Base-by-base conservation (phyloP, 1,140 invertebrate species). In the Anastrepha ludens region DNA sequence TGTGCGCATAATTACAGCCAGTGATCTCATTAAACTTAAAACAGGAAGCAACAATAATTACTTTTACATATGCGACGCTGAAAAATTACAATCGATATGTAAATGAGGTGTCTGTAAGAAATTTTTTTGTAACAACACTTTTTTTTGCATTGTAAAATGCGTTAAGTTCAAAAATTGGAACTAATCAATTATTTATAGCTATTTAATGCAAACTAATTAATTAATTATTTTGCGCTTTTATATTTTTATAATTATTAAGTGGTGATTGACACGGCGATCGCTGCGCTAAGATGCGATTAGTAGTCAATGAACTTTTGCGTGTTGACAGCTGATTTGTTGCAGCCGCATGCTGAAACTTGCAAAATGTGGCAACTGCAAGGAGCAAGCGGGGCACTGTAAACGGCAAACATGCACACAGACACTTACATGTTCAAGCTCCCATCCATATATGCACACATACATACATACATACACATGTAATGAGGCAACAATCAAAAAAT, bases 301-400 rank as follows among this genome's bases (percentile, higher is more conserved):
- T 47, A 81, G 47, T 6, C 74, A 81, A 81, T 81, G 74, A 81
- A 81, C 74, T n/a, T 58, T n/a, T 55, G 47, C 74, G 47, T 58
- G 74, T 55, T 55, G 47, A 62, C 60, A 17, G n/a, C 60, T 62
- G 60, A n/a, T 17, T 5, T n/a, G 60, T 17, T 62, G 60, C n/a
- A 62, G 60, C 60, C 9, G 15, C 13, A 62, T 62, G 60, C 60
- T 15, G 9, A 13, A 62, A n/a, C 60, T 6, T 62, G 60, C 15
- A 62, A 62, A 62, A 13, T n/a, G 60, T 13, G 60, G 60, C 50
- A 55, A 55, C 50, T 55, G 50, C 50, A 55, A 8, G 6, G 11
- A 8, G 50, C 1, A 55, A 55, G 50, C 50, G 50, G 50, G 6
- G 50, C 6, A 55, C 6, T 55, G 50, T 55, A 6, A 55, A 55